A percentile compares a stretch with the other conserved stretches of the same genome.
phyloP scores from a whole-genome alignment of 2,797 vertebrate genomes.

The Prunella strophiata region DNA sequence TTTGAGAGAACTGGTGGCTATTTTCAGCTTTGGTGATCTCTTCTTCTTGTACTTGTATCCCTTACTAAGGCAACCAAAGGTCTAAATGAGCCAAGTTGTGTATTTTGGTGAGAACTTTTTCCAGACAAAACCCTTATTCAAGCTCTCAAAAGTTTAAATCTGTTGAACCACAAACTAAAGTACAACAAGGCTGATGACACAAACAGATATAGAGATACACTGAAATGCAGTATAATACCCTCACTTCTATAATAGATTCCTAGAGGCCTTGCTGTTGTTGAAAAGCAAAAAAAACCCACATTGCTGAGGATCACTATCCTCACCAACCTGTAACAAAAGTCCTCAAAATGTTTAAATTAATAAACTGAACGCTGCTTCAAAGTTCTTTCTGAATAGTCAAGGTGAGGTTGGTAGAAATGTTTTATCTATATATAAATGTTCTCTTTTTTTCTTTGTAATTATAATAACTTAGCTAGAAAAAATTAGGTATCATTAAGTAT shows the following conservation, averaged over 20 bases:
- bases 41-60: background rate
- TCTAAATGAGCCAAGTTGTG: background rate
- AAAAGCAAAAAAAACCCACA: background rate
- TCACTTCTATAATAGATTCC: background rate
- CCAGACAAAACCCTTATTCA: accelerated
- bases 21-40: background rate
- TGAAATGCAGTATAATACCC: background rate
- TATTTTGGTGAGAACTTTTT: background rate
- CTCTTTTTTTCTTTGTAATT: background rate
- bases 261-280: background rate
- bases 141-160: background rate
- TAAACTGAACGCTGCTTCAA: background rate
- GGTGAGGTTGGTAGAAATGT: background rate
- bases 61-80: background rate
- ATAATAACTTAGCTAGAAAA: background rate
- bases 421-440: background rate
- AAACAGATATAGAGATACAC: background rate
- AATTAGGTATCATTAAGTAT: background rate
- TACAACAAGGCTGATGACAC: background rate
- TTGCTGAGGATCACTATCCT: background rate
- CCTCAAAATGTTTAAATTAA: background rate
- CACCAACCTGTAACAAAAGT: background rate
- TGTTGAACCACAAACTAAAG: background rate
- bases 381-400: background rate
- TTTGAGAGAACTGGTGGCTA: background rate